A percentile compares a stretch with the other conserved stretches of the same genome.
Evolutionary conservation across 2,797 vertebrate genomes (phyloP).

Genomic region (Trichosurus vulpecula): DNA sequence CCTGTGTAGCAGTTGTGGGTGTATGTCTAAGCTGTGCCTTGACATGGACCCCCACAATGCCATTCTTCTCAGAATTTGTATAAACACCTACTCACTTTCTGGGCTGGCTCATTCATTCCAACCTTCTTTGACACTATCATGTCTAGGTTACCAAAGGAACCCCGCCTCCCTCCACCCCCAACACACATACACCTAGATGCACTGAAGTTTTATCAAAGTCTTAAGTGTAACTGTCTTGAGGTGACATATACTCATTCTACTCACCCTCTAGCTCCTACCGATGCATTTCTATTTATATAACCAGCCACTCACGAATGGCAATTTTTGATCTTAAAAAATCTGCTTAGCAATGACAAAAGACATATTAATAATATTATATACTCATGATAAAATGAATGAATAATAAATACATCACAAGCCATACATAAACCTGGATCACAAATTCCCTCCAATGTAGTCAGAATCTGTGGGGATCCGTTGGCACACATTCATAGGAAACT

Average conservation of each 20-base stretch:
- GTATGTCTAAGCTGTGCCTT: not conserved
- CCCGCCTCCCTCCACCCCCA: accelerated
- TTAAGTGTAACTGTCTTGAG: not conserved
- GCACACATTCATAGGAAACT: not conserved
- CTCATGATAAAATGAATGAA: not conserved
- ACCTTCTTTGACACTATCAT: not conserved
- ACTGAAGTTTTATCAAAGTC: not conserved
- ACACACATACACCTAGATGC: not conserved
- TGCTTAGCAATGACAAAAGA: not conserved
- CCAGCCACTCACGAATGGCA: not conserved
- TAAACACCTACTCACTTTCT: not conserved
- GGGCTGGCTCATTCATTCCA: not conserved
- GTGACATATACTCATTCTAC: not conserved
- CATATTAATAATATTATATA: not conserved
- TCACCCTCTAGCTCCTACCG: not conserved
- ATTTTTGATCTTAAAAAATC: not conserved
- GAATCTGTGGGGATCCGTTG: not conserved
- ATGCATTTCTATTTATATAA: not conserved
- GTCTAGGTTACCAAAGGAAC: not conserved
- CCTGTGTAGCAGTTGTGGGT: not conserved
- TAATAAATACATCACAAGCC: not conserved
- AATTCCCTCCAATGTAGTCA: not conserved
- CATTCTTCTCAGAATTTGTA: not conserved
- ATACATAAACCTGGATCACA: not conserved
- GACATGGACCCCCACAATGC: not conserved